Conservation (phyloP, 2,113 vertebrate species). For the Calcarius ornatus region DNA sequence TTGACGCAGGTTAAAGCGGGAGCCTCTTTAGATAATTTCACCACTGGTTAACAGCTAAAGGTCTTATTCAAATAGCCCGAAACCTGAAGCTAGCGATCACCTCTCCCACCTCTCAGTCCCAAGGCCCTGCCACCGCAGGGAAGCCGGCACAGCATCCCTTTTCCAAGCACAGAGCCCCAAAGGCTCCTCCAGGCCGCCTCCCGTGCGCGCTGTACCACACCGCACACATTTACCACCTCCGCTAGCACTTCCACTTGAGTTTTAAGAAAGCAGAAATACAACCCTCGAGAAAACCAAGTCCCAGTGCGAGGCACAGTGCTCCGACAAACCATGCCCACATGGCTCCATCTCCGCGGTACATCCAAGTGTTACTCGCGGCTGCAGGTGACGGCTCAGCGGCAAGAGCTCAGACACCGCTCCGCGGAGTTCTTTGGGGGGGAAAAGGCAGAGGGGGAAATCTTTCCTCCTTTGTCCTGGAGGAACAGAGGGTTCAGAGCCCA, state of each 20-base stretch:
- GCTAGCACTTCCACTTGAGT: background rate
- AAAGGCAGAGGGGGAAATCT: rapidly evolving
- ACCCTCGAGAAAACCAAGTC: background rate
- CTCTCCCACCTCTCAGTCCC: background rate
- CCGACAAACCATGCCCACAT: background rate
- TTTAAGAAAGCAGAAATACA: background rate
- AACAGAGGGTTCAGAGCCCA: background rate
- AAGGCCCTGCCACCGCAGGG: background rate
- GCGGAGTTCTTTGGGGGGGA: background rate
- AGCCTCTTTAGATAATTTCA: background rate
- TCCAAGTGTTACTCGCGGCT: background rate
- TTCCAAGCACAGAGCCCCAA: background rate
- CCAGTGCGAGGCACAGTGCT: rapidly evolving
- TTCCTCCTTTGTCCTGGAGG: background rate
- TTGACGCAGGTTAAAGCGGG: rapidly evolving
- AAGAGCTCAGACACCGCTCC: background rate
- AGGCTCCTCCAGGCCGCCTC: background rate
- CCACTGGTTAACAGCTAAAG: background rate
- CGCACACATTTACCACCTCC: rapidly evolving
- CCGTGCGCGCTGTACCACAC: background rate
- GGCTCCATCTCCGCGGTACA: background rate
- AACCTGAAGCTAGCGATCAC: rapidly evolving
- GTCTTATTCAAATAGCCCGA: background rate
- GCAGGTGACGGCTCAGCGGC: background rate
- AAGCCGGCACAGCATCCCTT: background rate